Percentiles rank a stretch among this genome's conserved stretches.
phyloP scores from a whole-genome alignment of 2,888 invertebrate genomes.

The Nomada lathburiana region DNA sequence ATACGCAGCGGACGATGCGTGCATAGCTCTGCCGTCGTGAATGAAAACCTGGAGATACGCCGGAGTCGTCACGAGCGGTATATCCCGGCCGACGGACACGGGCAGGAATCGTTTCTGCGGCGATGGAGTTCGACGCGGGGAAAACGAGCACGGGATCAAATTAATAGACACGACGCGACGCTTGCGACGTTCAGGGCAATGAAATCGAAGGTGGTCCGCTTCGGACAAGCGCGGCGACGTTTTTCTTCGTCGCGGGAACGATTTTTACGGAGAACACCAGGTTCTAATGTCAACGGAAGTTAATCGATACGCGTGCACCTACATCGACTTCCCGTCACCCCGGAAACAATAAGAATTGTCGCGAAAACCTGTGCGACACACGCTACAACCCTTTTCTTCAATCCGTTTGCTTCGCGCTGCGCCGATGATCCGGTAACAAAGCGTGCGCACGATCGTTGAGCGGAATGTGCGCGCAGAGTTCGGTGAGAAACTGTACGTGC shows the following conservation, averaged over 20 bases:
- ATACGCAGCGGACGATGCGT: conserved; percentile 31
- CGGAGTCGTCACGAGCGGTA: conserved; percentile 12
- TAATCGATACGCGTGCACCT: too few relatives aligned
- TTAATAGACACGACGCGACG: too few relatives aligned
- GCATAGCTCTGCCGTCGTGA: conserved; percentile 38
- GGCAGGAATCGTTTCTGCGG: conserved; percentile 10
- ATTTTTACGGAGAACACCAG: too few relatives aligned
- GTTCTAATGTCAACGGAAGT: too few relatives aligned
- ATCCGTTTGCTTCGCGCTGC: too few relatives aligned
- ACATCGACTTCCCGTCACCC: background rate
- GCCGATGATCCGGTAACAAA: background rate
- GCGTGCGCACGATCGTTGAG: background rate
- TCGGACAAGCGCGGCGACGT: too few relatives aligned
- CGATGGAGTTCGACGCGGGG: too few relatives aligned
- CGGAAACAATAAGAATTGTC: background rate
- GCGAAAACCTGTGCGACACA: background rate
- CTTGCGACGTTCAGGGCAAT: too few relatives aligned
- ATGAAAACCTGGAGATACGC: conserved; percentile 47
- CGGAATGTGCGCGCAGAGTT: background rate
- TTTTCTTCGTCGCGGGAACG: too few relatives aligned
- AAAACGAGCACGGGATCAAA: too few relatives aligned
- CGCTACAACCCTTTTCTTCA: too few relatives aligned
- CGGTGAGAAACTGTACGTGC: background rate
- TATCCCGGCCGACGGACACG: background rate
- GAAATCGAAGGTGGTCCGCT: too few relatives aligned